Evolutionary conservation across 1,140 invertebrate genomes (phyloP), one percentile per base, ranked within the genome.

Genomic region (Melipona quadrifasciata): DNA sequence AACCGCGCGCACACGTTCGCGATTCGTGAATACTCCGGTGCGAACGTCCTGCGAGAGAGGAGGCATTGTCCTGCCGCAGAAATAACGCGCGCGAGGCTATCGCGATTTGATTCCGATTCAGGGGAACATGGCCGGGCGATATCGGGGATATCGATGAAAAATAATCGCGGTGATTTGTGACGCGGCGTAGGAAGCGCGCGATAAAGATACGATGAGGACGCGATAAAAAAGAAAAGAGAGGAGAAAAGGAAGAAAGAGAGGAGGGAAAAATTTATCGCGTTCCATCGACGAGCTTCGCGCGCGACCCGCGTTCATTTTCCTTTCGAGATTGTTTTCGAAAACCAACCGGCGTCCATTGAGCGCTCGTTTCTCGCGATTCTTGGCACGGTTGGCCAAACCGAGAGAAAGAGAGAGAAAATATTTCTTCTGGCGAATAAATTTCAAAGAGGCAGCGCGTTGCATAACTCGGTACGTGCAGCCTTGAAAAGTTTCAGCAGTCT

Each of bases 141-240:
- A 89, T 82, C 80, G 75, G 84, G 75, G 80, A 89, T 84, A 84
- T 89, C 87, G 87, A 89, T 88, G 87, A 82, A 86, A 89, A 88
- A 89, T 88, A 81, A 85, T 81, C 87, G 61, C 64, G 55, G 82
- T 88, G 87, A 88, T 89, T 89, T 88, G 87, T 85, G 86, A 86
- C 67, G 58, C 67, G 64, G 79, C 87, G 79, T 76, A 73, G 74
- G 80, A 88, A 89, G 71, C 83, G 21, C 34, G 67, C 87, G 76
- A 89, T 88, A 88, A 89, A 88, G 79, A 74, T 80, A 80, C 64
- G 78, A 88, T 88, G 87, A 89, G 82, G 67, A 61, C 53, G n/a
- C 67, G 83, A 80, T 84, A 80, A 84, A 80, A 79, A 84, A 79
- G 14, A 31, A 17, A 14, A 21, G 14, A n/a, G 24, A 34, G n/a